Evolutionary conservation across 1,140 invertebrate species (phyloP).

Genomic region (Gyrodactylus bullatarudis): DNA sequence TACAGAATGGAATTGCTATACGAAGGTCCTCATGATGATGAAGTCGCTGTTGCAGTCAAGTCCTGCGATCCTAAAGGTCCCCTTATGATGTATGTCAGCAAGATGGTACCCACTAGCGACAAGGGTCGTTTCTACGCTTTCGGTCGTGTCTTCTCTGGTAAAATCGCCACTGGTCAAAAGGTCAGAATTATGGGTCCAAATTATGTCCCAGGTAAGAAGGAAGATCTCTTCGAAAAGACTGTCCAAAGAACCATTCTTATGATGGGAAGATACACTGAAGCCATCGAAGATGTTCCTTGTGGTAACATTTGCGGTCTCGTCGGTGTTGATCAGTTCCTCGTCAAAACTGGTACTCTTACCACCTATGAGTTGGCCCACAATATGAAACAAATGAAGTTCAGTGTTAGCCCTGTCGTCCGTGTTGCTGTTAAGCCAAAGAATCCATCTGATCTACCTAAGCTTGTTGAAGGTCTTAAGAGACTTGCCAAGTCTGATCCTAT

Average conservation of each 20-base stretch:
- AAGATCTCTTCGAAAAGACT: conserved; percentile 89
- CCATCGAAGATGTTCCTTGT: conserved; percentile 92
- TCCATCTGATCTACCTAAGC: conserved; percentile 83
- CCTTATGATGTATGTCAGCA: conserved; percentile 98
- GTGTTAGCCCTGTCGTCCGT: conserved; percentile 88
- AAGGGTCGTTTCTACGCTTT: conserved; percentile 99
- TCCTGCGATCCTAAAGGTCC: conserved; percentile 74
- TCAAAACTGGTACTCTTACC: conserved; percentile 95
- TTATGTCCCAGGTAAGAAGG: conserved; percentile 81
- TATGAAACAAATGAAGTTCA: conserved; percentile 50
- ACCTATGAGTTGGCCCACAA: conserved; percentile 98
- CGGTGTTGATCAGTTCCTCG: conserved; percentile 92
- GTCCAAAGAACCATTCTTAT: conserved; percentile 95
- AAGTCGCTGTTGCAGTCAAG: conserved; percentile 48
- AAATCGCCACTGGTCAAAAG: conserved; percentile 63
- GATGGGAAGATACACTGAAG: conserved; percentile 98
- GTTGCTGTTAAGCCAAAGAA: conserved; percentile 98
- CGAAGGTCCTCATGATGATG: conserved; percentile 58
- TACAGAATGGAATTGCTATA: conserved; percentile 96
- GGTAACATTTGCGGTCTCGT: conserved; percentile 99
- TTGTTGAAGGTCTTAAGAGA: conserved; percentile 84
- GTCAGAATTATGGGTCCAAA: conserved; percentile 49
- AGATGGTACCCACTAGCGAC: conserved; percentile 98
- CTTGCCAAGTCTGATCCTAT: conserved; percentile 98
- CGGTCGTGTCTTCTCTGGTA: conserved; percentile 92